Evolutionary conservation across 2,888 invertebrate genomes (phyloP).

Genomic region (Anarsia innoxiella): DNA sequence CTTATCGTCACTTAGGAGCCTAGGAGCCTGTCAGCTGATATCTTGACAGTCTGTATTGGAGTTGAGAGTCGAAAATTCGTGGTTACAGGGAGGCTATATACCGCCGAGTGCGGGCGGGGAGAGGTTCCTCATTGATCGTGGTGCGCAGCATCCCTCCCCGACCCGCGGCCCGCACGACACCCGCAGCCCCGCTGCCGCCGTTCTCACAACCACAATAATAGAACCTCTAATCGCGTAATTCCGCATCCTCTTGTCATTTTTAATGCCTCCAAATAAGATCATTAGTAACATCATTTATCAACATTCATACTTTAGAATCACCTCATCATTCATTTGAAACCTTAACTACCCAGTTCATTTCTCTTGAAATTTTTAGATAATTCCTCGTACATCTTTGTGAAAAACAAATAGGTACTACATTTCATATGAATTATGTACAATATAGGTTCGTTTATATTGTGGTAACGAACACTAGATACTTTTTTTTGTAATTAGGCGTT

Average conservation of each 20-base stretch:
- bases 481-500: no score
- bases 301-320: no score
- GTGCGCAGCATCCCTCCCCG: conserved; percentile 56
- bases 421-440: no score
- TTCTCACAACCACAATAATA: conserved; percentile 47
- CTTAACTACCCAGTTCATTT: no score
- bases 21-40: conserved; percentile 31
- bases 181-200: conserved; percentile 37
- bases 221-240: conserved; percentile 38
- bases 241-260: conserved; percentile 33
- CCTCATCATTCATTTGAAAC: no score
- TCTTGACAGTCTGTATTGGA: conserved; percentile 45
- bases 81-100: conserved; percentile 47
- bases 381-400: no score
- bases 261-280: conserved; percentile 26
- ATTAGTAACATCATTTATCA: no score
- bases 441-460: no score
- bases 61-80: conserved; percentile 45
- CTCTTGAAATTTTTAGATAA: no score
- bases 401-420: no score
- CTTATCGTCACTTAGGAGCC: conserved; percentile 11
- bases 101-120: conserved; percentile 30
- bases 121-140: conserved; percentile 64
- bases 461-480: no score
- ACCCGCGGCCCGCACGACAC: no score